Evolutionary conservation across 2,113 vertebrate genomes (phyloP), one percentile per base, ranked within the genome.

Genomic region (Tachysurus fulvidraco): DNA sequence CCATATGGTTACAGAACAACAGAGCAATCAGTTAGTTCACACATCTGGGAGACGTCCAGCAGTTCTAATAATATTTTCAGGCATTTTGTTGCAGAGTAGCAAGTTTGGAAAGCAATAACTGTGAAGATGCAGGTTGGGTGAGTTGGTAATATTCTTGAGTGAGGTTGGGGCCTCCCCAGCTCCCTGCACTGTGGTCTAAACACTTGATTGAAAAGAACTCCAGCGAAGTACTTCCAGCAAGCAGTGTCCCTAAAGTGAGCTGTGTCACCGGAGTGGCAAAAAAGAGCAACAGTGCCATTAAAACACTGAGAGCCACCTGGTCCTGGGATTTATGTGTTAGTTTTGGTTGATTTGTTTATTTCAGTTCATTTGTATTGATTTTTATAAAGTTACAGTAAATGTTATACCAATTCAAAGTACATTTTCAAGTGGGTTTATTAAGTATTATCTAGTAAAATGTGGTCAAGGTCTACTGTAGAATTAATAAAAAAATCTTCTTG

Each of bases 401-500:
- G 28, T 5, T 50, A 83, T 41, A 19, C 57, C 64, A 67, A 65
- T 78, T 83, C 25, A 23, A 44, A 86, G 82, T 69, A 71, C 23
- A 55, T 86, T 76, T 82, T 41, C 85, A 82, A 74, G n/a, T 23
- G 16, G 74, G 25, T 46, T 81, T 89, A 80, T 84, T 89, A 80
- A 86, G 76, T 59, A 36, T 23, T 50, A 46, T 84, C 73, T 73
- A 79, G 71, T 81, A 84, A 80, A 84, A 69, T 81, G 81, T 67
- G 83, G 88, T 54, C 44, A 54, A 87, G 44, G 80, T 67, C 79
- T 41, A 79, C 55, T 62, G 9, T 78, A 30, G 86, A 89, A 88
- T 89, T 88, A 88, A 85, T 55, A 69, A 86, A 88, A 88, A 77
- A 88, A 77, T 88, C 74, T 89, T 80, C 59, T 83, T 88, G 78